Evolutionary conservation across 1,140 invertebrate species (phyloP), one percentile per base, ranked within the genome.

Genomic region (Drosophila sechellia): DNA sequence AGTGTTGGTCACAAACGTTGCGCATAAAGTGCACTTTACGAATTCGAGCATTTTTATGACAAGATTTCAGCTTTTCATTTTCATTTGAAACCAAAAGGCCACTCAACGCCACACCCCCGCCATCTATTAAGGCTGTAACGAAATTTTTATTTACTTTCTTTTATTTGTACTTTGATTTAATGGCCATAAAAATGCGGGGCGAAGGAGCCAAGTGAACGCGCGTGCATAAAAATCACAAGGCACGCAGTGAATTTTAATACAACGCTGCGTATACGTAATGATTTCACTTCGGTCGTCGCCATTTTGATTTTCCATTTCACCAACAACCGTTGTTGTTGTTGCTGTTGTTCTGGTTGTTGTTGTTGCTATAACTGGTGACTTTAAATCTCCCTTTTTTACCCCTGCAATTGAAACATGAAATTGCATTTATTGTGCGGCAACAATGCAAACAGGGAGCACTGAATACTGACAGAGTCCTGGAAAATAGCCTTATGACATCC

Each of bases 121-220:
- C 34, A 37, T 22, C 78, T 58, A 53, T 79, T 50, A 76, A 72
- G 75, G 79, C 78, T 77, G 86, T 83, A 69, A 77, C 83, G 60
- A 42, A 83, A 72, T 64, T 54, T 86, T 86, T 86, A 87, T 86
- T 86, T 73, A 79, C 79, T 76, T 87, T 76, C 66, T 86, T 87
- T 86, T 86, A 86, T 86, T 86, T 79, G 78, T 66, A 86, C 81
- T 86, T 78, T 86, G 83, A 86, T 87, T 87, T 87, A 87, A 87
- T 87, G 84, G 83, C 83, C 52, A 84, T 87, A 79, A 89, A 87
- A 77, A 73, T 57, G 22, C 53, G 17, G 48, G 20, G 40, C 39
- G 50, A 59, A 58, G 69, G 55, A 31, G 43, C 31, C 60, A 55
- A 35, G 35, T 39, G 63, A 54, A 77, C 48, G 63, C 52, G 63